Percentiles rank a stretch among this genome's conserved stretches.
phyloP scores from a whole-genome alignment of 2,797 vertebrate genomes.

The Toxotes lorentzi region DNA sequence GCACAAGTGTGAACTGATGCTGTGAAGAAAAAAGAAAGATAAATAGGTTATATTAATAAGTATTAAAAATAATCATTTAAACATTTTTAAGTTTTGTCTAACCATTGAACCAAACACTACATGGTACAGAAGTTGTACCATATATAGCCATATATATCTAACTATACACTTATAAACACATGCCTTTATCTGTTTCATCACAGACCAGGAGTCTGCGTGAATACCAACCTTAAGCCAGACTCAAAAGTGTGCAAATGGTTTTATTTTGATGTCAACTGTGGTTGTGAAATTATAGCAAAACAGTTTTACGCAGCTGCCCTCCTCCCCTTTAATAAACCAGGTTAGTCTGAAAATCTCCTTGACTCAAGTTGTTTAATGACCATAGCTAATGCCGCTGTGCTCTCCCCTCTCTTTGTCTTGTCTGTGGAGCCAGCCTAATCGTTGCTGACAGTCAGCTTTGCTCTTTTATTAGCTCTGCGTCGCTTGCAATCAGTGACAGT shows the following conservation, averaged over 20 bases:
- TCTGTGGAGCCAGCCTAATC: constrained; percentile 92
- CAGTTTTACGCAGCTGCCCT: constrained; percentile 12
- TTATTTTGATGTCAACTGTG: constrained; percentile 20
- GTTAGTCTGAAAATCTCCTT: constrained; percentile 86
- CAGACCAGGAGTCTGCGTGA: not conserved
- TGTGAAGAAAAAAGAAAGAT: not conserved
- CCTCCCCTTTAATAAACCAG: constrained; percentile 80
- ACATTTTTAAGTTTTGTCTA: not conserved
- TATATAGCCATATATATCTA: not conserved
- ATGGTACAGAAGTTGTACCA: not conserved
- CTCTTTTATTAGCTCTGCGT: constrained; percentile 95
- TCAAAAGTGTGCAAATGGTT: not conserved
- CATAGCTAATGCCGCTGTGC: constrained; percentile 89
- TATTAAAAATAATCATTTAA: not conserved
- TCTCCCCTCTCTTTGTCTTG: constrained; percentile 91
- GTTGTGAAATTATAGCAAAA: constrained; percentile 22
- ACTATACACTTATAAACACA: not conserved
- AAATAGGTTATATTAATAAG: not conserved
- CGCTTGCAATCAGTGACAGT: constrained; percentile 93
- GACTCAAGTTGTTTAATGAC: constrained; percentile 92
- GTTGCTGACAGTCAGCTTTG: constrained; percentile 95
- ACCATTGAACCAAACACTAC: not conserved
- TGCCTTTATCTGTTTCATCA: not conserved
- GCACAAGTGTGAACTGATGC: not conserved
- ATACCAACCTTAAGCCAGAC: constrained; percentile 4